Conservation (phyloP, 1,140 invertebrate genomes). For the Nixonia krombeini region DNA sequence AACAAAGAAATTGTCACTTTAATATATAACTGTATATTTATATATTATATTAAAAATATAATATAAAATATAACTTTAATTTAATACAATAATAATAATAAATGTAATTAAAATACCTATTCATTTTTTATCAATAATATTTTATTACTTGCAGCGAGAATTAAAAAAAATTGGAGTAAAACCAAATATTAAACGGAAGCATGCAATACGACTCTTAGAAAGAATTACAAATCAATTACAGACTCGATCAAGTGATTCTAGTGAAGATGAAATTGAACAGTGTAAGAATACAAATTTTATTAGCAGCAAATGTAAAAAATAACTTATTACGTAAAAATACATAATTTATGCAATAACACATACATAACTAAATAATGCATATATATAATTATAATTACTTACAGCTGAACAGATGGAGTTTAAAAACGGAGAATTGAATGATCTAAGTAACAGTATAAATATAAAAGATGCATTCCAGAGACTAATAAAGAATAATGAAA, state of each 20-base stretch:
- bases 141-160: slow-evolving; percentile 56
- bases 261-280: slow-evolving; percentile 31
- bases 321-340: no score
- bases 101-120: background rate
- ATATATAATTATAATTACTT: no score
- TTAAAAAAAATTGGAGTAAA: slow-evolving; percentile 70
- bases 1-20: no score
- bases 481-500: slow-evolving; percentile 55
- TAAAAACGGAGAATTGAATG: slow-evolving; percentile 23
- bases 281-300: background rate
- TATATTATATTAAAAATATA: no score
- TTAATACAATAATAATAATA: background rate
- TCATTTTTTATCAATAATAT: background rate
- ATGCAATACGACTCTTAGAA: slow-evolving; percentile 66
- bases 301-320: no score
- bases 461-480: slow-evolving; percentile 57
- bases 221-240: slow-evolving; percentile 67
- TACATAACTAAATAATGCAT: no score
- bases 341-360: no score
- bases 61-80: no score
- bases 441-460: slow-evolving; percentile 16
- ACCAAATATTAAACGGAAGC: slow-evolving; percentile 58
- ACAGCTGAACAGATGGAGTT: slow-evolving; percentile 49
- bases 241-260: slow-evolving; percentile 4
- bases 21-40: no score